phyloP scores from a whole-genome alignment of 37 sponge, comb jelly and placozoan genomes.

The Corticium candelabrum region DNA sequence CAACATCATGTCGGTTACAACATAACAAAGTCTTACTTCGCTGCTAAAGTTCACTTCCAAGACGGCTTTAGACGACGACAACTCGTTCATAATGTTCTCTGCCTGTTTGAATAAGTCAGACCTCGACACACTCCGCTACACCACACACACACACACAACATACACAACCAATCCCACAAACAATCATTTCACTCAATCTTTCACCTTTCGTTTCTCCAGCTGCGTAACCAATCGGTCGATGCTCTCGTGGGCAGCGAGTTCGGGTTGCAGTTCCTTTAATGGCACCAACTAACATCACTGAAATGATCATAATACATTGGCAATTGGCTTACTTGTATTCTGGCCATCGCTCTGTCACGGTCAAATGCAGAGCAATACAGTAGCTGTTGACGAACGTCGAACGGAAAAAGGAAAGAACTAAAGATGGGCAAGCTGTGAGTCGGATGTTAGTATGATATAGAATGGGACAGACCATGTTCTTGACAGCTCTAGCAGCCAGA shows the following conservation, averaged over 20 bases:
- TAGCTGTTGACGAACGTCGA: constrained; percentile 66
- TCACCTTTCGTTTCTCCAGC: constrained; percentile 79
- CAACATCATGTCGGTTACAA: no score
- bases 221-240: constrained; percentile 49
- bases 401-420: constrained; percentile 82
- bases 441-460: no score
- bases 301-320: not conserved
- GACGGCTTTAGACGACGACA: constrained; percentile 44
- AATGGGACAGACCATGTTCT: constrained; percentile 34
- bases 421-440: constrained; percentile 8
- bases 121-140: constrained; percentile 41
- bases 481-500: constrained; percentile 52
- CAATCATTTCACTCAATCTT: no score
- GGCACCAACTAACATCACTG: no score
- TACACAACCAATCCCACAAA: no score
- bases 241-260: constrained; percentile 28
- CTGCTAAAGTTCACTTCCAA: constrained; percentile 75
- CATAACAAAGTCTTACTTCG: constrained; percentile 47
- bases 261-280: constrained; percentile 62
- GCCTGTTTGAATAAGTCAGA: constrained; percentile 70
- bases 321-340: constrained; percentile 48
- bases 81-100: constrained; percentile 70
- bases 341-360: constrained; percentile 76
- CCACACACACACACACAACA: not conserved
- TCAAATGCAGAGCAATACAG: constrained; percentile 86